These are phyloP conservation scores for Neoscelio sp. DNA, from an alignment of 2,888 invertebrate species.

Conservation along the genomic window DNA sequence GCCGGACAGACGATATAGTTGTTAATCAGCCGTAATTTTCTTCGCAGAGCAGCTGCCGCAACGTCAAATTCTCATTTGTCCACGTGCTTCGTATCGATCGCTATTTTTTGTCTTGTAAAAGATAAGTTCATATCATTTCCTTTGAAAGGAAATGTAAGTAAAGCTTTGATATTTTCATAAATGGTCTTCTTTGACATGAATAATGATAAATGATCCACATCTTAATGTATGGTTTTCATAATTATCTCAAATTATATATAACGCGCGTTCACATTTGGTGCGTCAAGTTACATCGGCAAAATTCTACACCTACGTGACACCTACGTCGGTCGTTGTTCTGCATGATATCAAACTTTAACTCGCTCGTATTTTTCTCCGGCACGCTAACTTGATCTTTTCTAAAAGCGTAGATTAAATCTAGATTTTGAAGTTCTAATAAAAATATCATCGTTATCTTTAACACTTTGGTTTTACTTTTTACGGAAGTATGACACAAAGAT, in stretches of 20 bases:
- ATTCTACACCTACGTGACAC: conserved; percentile 58
- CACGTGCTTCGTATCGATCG: conserved; percentile 29
- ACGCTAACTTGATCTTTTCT: conserved; percentile 9
- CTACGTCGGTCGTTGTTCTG: conserved; percentile 59
- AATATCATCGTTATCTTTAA: too few relatives aligned
- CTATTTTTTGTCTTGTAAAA: too few relatives aligned
- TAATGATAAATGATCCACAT: too few relatives aligned
- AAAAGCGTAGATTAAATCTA: too few relatives aligned
- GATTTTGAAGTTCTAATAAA: too few relatives aligned
- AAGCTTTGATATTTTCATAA: too few relatives aligned
- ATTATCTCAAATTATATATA: conserved; percentile 21
- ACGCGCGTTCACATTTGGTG: conserved; percentile 38
- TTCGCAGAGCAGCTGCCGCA: conserved; percentile 50
- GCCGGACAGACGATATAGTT: conserved; percentile 44
- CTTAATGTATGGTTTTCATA: not conserved
- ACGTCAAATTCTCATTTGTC: conserved; percentile 49
- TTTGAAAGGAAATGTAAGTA: too few relatives aligned
- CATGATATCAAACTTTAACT: conserved; percentile 40
- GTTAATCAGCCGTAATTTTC: conserved; percentile 63
- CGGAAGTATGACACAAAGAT: too few relatives aligned
- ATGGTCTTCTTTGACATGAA: too few relatives aligned
- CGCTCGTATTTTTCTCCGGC: conserved; percentile 8
- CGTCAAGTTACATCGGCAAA: conserved; percentile 36
- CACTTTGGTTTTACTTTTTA: too few relatives aligned
- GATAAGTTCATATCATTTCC: too few relatives aligned